These are phyloP conservation scores for Rostratula benghalensis DNA, from an alignment of 2,113 vertebrate genomes.

Conservation along the genomic window DNA sequence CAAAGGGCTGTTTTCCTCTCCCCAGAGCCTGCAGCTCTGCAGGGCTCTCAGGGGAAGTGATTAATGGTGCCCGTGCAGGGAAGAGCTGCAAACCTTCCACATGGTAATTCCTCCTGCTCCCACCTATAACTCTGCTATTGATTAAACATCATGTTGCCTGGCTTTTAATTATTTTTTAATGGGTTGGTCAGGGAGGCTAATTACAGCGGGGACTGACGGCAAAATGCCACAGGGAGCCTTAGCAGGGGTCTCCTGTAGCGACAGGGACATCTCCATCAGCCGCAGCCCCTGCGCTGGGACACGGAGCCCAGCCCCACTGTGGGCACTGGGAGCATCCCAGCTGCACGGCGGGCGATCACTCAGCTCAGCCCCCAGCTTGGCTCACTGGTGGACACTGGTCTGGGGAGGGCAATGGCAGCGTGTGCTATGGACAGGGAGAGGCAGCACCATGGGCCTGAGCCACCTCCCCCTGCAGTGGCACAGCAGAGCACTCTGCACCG, in stretches of 20 bases:
- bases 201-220: neutral
- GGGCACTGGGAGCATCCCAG: neutral
- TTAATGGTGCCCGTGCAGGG: neutral
- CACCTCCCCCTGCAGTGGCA: rapidly evolving
- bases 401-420: neutral
- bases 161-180: constrained; percentile 44
- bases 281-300: neutral
- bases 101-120: neutral
- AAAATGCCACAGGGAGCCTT: neutral
- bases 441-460: neutral
- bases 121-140: neutral
- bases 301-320: neutral
- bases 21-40: neutral
- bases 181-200: neutral
- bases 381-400: neutral
- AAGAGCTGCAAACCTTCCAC: neutral
- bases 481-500: rapidly evolving
- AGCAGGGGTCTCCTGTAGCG: rapidly evolving
- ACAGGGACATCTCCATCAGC: neutral
- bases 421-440: neutral
- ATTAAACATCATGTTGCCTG: neutral
- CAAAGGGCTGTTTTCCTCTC: neutral
- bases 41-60: neutral
- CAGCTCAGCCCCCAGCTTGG: rapidly evolving
- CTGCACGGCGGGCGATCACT: rapidly evolving